phyloP scores from a whole-genome alignment of 1,140 invertebrate genomes.

The Palaemon carinicauda region DNA sequence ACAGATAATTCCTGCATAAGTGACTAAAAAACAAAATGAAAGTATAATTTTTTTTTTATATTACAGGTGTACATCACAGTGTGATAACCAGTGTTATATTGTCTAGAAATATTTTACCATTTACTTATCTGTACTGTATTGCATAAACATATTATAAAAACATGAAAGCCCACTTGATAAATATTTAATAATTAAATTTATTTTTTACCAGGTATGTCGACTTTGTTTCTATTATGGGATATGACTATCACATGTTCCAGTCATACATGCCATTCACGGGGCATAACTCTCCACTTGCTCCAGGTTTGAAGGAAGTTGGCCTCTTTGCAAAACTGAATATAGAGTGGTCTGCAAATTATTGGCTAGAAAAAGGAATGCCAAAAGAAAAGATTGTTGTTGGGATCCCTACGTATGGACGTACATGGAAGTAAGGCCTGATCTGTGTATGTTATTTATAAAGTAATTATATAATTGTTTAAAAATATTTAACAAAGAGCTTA shows the following conservation, averaged over 20 bases:
- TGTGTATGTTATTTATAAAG: not conserved
- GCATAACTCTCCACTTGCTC: conserved; percentile 81
- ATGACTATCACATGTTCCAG: conserved; percentile 85
- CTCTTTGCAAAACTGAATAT: conserved; percentile 80
- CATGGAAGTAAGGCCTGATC: conserved; percentile 71
- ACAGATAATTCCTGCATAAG: no score
- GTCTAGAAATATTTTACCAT: not conserved
- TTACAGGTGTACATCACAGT: no score
- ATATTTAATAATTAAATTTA: not conserved
- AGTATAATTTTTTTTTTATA: no score
- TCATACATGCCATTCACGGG: conserved; percentile 81
- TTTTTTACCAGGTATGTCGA: conserved; percentile 74
- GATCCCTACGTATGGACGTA: conserved; percentile 89
- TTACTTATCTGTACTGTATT: not conserved
- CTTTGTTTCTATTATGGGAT: conserved; percentile 88
- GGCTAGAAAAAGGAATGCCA: conserved; percentile 81
- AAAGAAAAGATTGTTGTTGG: conserved; percentile 85
- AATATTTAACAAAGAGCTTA: no score
- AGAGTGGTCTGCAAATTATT: conserved; percentile 84
- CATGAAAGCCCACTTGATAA: no score
- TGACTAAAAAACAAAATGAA: no score
- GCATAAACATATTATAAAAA: no score
- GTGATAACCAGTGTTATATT: no score
- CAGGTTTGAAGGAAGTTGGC: conserved; percentile 70
- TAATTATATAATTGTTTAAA: no score